Conservation (phyloP, 2,113 vertebrate genomes). For the Mixornis gularis region DNA sequence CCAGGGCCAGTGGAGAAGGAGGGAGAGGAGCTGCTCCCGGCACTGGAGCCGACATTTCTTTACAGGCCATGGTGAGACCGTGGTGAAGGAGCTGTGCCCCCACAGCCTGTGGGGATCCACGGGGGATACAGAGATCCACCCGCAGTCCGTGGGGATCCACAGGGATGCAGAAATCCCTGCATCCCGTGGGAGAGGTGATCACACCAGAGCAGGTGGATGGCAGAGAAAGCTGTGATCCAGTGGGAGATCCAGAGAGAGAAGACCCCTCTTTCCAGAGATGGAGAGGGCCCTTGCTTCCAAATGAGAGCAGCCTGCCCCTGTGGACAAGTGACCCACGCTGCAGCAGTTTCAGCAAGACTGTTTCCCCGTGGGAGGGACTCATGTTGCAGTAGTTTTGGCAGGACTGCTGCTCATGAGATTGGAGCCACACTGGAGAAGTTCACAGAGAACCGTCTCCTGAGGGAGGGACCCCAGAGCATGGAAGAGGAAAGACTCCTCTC, state of each 20-base stretch:
- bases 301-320: background rate
- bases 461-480: accelerated
- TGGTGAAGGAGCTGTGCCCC: background rate
- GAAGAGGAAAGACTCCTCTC: background rate
- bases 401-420: background rate
- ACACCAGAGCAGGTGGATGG: too few relatives aligned
- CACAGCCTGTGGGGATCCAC: too few relatives aligned
- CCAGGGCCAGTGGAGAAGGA: background rate
- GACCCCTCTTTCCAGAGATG: background rate
- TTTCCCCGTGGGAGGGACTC: background rate
- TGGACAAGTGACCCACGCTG: accelerated
- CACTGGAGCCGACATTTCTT: accelerated
- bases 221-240: too few relatives aligned
- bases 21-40: background rate
- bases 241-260: background rate
- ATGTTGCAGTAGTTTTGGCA: background rate
- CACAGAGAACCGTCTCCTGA: accelerated
- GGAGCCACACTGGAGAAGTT: background rate
- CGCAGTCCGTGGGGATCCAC: background rate
- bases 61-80: background rate
- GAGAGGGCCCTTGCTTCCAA: background rate
- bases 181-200: background rate
- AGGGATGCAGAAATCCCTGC: background rate
- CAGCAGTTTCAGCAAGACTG: background rate
- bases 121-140: too few relatives aligned